Evolutionary conservation across 1,140 invertebrate species (phyloP).

Genomic region (Cecropterus lyciades): DNA sequence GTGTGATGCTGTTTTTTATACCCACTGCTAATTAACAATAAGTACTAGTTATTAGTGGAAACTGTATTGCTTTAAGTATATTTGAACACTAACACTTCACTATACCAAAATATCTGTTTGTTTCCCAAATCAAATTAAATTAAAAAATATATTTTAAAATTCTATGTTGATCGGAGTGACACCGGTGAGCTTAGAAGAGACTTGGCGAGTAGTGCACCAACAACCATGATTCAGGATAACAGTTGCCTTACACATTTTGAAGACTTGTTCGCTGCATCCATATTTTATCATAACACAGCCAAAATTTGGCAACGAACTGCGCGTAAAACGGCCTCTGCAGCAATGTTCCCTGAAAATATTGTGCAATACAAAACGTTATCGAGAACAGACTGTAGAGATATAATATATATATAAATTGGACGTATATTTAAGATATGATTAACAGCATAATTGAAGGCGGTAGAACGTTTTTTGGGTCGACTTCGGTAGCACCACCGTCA

Average conservation of each 20-base stretch:
- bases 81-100: no score
- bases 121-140: no score
- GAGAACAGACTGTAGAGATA: constrained; percentile 17
- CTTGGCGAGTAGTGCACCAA: constrained; percentile 20
- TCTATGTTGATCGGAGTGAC: not conserved
- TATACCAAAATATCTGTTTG: no score
- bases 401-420: constrained; percentile 20
- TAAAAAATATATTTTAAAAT: no score
- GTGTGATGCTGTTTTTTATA: no score
- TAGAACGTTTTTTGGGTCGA: no score
- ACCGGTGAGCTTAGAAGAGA: not conserved
- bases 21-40: no score
- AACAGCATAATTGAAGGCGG: no score
- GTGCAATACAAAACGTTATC: constrained; percentile 30
- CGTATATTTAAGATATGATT: not conserved
- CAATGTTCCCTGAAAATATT: constrained; percentile 34
- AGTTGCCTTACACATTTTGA: constrained; percentile 28
- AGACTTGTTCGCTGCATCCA: constrained; percentile 23
- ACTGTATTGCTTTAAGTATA: no score
- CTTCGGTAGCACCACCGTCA: no score
- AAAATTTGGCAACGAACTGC: constrained; percentile 29
- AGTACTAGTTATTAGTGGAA: no score
- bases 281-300: constrained; percentile 35
- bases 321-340: constrained; percentile 24
- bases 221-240: constrained; percentile 7